phyloP scores from a whole-genome alignment of 2,797 vertebrate genomes.

The Salarias fasciatus region DNA sequence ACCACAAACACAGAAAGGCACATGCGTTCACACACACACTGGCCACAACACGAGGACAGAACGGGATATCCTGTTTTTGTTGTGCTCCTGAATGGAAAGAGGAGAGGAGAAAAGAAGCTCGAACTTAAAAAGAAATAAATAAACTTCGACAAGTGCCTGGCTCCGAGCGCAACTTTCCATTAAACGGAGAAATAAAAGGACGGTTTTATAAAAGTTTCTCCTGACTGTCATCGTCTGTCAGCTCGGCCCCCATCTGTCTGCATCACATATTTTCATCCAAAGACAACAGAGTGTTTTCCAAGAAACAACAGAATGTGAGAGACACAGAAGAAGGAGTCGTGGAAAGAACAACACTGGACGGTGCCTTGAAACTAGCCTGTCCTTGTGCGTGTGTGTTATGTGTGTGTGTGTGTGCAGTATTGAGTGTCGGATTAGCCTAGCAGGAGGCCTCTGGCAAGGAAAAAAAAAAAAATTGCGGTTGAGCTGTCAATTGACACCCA shows the following conservation, averaged over 20 bases:
- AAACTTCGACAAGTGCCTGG: constrained; percentile 34
- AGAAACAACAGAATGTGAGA: constrained; percentile 59
- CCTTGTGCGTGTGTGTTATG: constrained; percentile 16
- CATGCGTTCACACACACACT: constrained; percentile 43
- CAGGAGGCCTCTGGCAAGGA: constrained; percentile 8
- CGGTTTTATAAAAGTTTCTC: constrained; percentile 33
- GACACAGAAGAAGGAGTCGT: constrained; percentile 42
- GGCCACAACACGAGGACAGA: constrained; percentile 31
- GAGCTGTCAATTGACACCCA: constrained; percentile 12
- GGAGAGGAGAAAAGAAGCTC: background rate
- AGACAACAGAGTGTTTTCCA: constrained; percentile 62
- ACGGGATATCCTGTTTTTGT: constrained; percentile 76
- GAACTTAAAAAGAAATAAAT: constrained; percentile 3
- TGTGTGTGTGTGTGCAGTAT: constrained; percentile 28
- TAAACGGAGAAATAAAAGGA: constrained; percentile 9
- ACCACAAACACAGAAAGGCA: constrained; percentile 36
- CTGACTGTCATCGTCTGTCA: constrained; percentile 34
- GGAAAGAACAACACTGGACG: constrained; percentile 57
- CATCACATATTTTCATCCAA: constrained; percentile 56
- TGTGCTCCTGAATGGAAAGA: constrained; percentile 47
- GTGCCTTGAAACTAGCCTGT: constrained; percentile 37
- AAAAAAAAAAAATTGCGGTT: constrained; percentile 17
- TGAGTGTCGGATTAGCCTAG: constrained; percentile 27
- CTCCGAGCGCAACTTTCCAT: constrained; percentile 43
- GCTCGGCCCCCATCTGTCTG: constrained; percentile 48